Percentiles rank a stretch among this genome's conserved stretches.
These are phyloP conservation scores for Chrysochloris asiatica DNA, from an alignment of 2,113 vertebrate genomes.

Conservation along the genomic window DNA sequence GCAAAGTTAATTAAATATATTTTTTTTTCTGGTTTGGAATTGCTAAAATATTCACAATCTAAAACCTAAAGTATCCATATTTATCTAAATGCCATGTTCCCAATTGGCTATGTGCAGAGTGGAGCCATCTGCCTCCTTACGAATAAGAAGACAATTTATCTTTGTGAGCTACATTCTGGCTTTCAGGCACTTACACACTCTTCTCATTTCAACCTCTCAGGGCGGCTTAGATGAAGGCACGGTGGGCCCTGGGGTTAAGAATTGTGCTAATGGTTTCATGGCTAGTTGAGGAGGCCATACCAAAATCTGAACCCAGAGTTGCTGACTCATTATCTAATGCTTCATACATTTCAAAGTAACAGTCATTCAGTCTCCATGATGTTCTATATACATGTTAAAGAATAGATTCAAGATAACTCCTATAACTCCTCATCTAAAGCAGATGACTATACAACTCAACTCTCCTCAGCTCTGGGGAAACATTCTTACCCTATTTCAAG, in stretches of 20 bases:
- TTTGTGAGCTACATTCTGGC: neutral
- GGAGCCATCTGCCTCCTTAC: conserved; percentile 20
- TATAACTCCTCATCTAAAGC: neutral
- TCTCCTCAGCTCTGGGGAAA: neutral
- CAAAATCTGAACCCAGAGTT: neutral
- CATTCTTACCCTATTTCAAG: neutral
- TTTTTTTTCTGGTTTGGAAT: neutral
- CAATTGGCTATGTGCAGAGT: neutral
- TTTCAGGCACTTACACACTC: neutral
- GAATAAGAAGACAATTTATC: neutral
- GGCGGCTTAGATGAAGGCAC: neutral
- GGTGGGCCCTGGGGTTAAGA: neutral
- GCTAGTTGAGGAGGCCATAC: neutral
- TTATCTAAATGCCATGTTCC: conserved; percentile 3
- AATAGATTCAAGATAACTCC: neutral
- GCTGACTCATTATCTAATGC: neutral
- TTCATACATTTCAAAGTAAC: neutral
- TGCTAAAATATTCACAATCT: conserved; percentile 32
- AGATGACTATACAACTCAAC: neutral
- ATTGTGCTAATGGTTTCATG: neutral
- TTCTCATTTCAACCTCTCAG: neutral
- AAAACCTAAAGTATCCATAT: neutral
- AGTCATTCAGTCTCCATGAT: neutral
- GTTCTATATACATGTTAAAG: neutral
- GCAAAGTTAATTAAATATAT: neutral